These are phyloP conservation scores for Hydropsyche tenuis DNA, from an alignment of 1,140 invertebrate species.

Conservation along the genomic window DNA sequence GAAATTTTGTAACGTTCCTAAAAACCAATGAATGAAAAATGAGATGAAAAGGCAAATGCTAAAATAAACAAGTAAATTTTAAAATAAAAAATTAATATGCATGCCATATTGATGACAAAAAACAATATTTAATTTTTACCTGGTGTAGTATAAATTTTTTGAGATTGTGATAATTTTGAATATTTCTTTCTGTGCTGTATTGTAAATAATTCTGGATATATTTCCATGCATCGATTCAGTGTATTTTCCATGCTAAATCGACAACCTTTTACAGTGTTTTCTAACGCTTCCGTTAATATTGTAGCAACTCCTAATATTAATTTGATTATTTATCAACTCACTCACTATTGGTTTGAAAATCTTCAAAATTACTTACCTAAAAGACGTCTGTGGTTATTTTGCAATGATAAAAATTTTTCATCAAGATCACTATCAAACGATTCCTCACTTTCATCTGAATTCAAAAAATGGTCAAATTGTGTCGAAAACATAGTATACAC, in stretches of 20 bases:
- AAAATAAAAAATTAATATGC: too few species aligned
- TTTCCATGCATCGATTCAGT: constrained; percentile 44
- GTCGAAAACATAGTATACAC: not conserved
- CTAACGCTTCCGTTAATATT: constrained; percentile 44
- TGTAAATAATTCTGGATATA: constrained; percentile 47
- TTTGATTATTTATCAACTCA: not conserved
- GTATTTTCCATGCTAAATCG: constrained; percentile 45
- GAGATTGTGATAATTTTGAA: constrained; percentile 13
- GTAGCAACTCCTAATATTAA: constrained; percentile 42
- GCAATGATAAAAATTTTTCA: constrained; percentile 38
- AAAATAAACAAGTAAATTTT: too few species aligned
- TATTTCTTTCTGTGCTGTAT: constrained; percentile 37
- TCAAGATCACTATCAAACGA: constrained; percentile 31
- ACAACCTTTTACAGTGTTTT: constrained; percentile 41
- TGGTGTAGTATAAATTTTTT: constrained; percentile 46
- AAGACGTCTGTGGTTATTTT: constrained; percentile 46
- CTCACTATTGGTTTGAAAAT: too few species aligned
- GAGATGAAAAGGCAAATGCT: not conserved
- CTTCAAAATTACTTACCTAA: constrained; percentile 38
- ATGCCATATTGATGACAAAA: too few species aligned
- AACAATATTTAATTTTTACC: constrained; percentile 30
- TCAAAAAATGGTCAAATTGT: not conserved
- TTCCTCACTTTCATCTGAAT: constrained; percentile 27
- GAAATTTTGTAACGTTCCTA: constrained; percentile 18
- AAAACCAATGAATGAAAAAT: constrained; percentile 10